Percentiles rank a stretch among this genome's conserved stretches.
phyloP scores from a whole-genome alignment of 1,140 invertebrate genomes.

The Macrobrachium rosenbergii region DNA sequence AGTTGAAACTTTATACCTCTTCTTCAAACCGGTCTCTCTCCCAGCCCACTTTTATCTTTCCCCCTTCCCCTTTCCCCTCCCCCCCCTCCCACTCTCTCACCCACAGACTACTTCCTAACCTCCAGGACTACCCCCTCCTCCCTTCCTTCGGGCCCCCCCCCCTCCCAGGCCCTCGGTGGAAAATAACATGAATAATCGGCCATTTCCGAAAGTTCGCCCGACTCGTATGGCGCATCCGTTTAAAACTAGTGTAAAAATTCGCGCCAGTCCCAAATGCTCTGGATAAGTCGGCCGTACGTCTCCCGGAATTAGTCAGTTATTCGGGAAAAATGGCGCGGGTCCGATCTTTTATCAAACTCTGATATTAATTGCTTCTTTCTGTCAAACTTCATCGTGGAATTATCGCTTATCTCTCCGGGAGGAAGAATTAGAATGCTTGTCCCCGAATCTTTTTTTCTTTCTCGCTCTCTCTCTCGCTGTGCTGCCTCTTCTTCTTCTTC shows the following conservation, averaged over 20 bases:
- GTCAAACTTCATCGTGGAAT: constrained; percentile 57
- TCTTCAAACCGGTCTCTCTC: too few relatives aligned
- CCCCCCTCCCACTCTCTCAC: not conserved
- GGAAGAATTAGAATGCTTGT: constrained; percentile 48
- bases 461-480: constrained; percentile 4
- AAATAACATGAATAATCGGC: constrained; percentile 38
- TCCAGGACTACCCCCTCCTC: not conserved
- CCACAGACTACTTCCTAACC: not conserved
- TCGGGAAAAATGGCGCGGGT: constrained; percentile 49
- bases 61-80: not conserved
- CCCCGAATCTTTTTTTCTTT: not conserved
- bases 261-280: constrained; percentile 54
- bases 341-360: constrained; percentile 58
- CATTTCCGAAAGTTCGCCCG: constrained; percentile 55
- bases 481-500: not conserved
- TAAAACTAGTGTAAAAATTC: constrained; percentile 58
- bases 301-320: constrained; percentile 60
- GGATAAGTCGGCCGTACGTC: constrained; percentile 60
- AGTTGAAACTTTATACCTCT: too few relatives aligned
- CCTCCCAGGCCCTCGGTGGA: constrained; percentile 28
- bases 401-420: constrained; percentile 44
- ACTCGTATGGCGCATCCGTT: constrained; percentile 60
- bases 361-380: constrained; percentile 62
- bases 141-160: not conserved
- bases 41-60: not conserved